phyloP scores from a whole-genome alignment of 2,888 invertebrate genomes.

The Latrodectus elegans region DNA sequence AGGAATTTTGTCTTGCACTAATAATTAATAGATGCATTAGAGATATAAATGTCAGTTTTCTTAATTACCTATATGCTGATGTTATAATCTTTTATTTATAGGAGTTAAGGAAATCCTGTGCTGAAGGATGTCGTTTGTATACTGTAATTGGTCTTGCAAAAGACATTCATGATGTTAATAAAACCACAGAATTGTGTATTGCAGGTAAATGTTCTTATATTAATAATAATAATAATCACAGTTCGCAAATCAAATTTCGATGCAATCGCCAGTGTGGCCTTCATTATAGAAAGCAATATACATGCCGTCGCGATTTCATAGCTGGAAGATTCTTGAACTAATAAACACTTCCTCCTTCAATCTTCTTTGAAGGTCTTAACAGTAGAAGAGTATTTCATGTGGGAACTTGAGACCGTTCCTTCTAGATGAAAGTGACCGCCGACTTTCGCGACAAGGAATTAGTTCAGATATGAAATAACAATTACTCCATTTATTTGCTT shows the following conservation, averaged over 20 bases:
- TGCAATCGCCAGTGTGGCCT: no score
- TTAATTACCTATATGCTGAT: background rate
- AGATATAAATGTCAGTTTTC: background rate
- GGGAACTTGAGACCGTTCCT: background rate
- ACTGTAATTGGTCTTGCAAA: constrained; percentile 52
- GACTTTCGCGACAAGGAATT: background rate
- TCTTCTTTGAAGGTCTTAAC: background rate
- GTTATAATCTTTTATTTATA: constrained; percentile 2
- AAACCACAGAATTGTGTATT: constrained; percentile 36
- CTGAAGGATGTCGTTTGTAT: constrained; percentile 65
- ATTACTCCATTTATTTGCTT: no score
- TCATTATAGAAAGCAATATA: no score
- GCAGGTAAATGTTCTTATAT: constrained; percentile 35
- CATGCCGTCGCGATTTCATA: no score
- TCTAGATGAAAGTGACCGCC: constrained; percentile 1
- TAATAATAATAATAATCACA: no score
- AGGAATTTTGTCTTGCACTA: no score
- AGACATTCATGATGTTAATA: constrained; percentile 32
- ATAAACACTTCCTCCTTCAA: background rate
- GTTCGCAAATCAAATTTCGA: no score
- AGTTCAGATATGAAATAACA: background rate
- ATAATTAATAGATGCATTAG: no score
- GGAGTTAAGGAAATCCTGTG: constrained; percentile 44
- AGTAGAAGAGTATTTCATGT: background rate
- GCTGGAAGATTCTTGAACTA: background rate